Percentiles rank a stretch among this genome's conserved stretches.
Conservation (phyloP, 2,113 vertebrate species). For the Hymenochirus boettgeri region DNA sequence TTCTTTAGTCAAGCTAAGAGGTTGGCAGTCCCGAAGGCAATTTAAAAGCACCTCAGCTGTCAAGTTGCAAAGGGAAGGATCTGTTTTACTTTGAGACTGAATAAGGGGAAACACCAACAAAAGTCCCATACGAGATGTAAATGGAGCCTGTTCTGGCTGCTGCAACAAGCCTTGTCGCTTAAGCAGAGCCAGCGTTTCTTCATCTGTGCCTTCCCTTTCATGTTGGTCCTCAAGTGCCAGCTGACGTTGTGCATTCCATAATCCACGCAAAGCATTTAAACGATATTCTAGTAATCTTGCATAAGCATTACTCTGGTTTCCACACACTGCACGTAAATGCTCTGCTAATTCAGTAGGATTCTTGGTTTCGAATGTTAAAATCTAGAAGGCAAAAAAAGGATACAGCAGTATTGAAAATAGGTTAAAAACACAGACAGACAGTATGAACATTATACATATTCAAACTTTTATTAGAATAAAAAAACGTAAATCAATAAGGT, state of each 20-base stretch:
- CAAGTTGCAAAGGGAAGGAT: slow-evolving; percentile 92
- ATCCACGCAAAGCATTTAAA: slow-evolving; percentile 88
- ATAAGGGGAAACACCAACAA: slow-evolving; percentile 92
- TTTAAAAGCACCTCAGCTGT: slow-evolving; percentile 92
- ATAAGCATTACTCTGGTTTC: slow-evolving; percentile 97
- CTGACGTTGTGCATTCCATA: slow-evolving; percentile 96
- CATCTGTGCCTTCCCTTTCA: slow-evolving; percentile 85
- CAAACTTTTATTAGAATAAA: no score
- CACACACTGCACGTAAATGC: slow-evolving; percentile 87
- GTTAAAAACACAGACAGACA: background rate
- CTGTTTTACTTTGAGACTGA: slow-evolving; percentile 92
- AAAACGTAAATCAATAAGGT: no score
- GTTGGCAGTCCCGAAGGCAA: slow-evolving; percentile 96
- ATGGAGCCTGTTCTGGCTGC: slow-evolving; percentile 90
- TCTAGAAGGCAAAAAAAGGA: no score
- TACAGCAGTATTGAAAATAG: no score
- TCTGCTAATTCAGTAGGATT: slow-evolving; percentile 86
- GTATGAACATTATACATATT: no score
- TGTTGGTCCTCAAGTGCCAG: slow-evolving; percentile 95
- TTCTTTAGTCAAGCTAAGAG: slow-evolving; percentile 94
- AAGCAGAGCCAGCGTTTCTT: slow-evolving; percentile 87
- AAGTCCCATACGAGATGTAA: slow-evolving; percentile 91
- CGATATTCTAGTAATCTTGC: slow-evolving; percentile 92
- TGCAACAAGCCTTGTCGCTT: slow-evolving; percentile 92
- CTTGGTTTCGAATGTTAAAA: slow-evolving; percentile 95